Percentiles rank a stretch among this genome's conserved stretches.
phyloP scores from a whole-genome alignment of 92 coral and sea anemone species.

The Phenganax marumi region DNA sequence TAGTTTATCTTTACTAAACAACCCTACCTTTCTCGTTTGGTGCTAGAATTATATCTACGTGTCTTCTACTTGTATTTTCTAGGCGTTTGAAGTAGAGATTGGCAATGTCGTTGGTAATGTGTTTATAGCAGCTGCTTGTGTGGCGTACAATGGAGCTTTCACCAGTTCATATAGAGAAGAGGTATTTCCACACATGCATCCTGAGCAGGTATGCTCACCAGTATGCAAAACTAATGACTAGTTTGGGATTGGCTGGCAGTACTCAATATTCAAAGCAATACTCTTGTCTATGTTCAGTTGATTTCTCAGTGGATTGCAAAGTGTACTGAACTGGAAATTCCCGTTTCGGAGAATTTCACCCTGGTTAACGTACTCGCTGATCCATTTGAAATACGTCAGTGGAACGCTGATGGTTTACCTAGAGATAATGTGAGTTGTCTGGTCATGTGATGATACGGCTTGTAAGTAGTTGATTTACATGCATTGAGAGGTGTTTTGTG shows the following conservation, averaged over 20 bases:
- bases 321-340: constrained; percentile 84
- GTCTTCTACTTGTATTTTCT: neutral
- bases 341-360: constrained; percentile 95
- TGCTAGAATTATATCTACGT: too few species aligned
- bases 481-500: neutral
- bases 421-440: constrained; percentile 77
- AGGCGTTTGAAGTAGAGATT: constrained; percentile 98
- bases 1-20: too few species aligned
- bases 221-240: neutral
- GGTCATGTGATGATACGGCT: neutral
- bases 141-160: constrained; percentile 97
- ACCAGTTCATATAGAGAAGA: constrained; percentile 86
- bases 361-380: constrained; percentile 89
- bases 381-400: constrained; percentile 94
- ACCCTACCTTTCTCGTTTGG: too few species aligned
- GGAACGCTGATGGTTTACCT: constrained; percentile 98
- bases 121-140: constrained; percentile 97
- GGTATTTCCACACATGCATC: constrained; percentile 38
- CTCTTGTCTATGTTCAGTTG: constrained; percentile 46
- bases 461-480: neutral
- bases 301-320: constrained; percentile 86
- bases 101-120: constrained; percentile 98
- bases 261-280: neutral
- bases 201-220: neutral
- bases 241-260: neutral